Conservation (phyloP, 2,888 invertebrate species). For the Zaprionus bogoriensis region DNA sequence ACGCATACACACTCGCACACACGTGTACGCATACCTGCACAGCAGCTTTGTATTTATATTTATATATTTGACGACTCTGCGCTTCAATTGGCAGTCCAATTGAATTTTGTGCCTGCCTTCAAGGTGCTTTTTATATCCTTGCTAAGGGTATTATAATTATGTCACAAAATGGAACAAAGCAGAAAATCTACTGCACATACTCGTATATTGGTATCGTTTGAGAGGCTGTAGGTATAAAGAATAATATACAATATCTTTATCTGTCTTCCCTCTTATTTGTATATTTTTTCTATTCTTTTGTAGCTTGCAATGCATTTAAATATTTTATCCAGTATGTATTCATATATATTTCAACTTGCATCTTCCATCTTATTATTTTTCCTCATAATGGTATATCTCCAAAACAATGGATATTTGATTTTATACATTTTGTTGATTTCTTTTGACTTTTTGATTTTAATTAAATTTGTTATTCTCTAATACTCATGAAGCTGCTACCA, state of each 20-base stretch:
- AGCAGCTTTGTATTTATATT: constrained; percentile 20
- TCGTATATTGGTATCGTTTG: too few species aligned
- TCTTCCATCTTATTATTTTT: too few species aligned
- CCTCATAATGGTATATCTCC: too few species aligned
- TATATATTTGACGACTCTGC: constrained; percentile 17
- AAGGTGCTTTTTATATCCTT: constrained; percentile 1
- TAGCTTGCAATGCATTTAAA: too few species aligned
- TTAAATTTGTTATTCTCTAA: neutral
- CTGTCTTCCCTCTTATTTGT: too few species aligned
- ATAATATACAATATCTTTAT: too few species aligned
- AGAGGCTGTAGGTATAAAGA: too few species aligned
- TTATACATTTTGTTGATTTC: constrained; percentile 6
- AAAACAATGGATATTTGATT: neutral
- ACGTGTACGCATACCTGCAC: neutral
- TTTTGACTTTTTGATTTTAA: neutral
- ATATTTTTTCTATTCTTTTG: too few species aligned
- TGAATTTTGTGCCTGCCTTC: constrained; percentile 18
- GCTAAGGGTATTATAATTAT: neutral
- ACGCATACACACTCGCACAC: neutral
- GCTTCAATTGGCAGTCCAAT: constrained; percentile 53
- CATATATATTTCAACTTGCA: too few species aligned
- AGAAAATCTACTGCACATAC: too few species aligned
- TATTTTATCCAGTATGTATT: too few species aligned
- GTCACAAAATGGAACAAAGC: neutral
- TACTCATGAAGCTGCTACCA: too few species aligned